These are phyloP conservation scores for Cataglyphis hispanica DNA, from an alignment of 1,140 invertebrate genomes.

Conservation along the genomic window DNA sequence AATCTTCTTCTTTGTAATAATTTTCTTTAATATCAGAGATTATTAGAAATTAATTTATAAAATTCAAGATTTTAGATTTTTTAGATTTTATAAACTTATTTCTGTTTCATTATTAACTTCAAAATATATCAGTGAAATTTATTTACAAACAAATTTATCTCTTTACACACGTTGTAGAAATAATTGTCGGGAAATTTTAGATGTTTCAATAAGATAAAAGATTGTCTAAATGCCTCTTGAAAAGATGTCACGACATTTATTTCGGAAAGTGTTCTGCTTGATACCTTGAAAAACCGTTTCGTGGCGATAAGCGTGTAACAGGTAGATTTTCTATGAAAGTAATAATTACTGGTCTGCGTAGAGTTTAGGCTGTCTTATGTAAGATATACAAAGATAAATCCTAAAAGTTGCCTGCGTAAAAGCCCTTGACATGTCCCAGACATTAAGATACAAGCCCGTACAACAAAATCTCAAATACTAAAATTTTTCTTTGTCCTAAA, in stretches of 20 bases:
- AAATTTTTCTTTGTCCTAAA: background rate
- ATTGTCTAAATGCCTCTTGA: background rate
- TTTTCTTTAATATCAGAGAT: background rate
- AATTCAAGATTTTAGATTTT: background rate
- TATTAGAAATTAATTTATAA: background rate
- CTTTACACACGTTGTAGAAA: background rate
- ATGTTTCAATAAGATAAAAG: background rate
- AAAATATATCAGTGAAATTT: background rate
- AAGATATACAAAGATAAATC: background rate
- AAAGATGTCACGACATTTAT: background rate
- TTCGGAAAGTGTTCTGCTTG: background rate
- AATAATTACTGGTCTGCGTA: conserved; percentile 42
- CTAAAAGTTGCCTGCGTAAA: background rate
- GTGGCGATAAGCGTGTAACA: conserved; percentile 67
- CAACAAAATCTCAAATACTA: conserved; percentile 25
- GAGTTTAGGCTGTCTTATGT: background rate
- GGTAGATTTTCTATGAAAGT: conserved; percentile 66
- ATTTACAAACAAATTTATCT: conserved; percentile 8
- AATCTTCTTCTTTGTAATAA: background rate
- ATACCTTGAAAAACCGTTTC: conserved; percentile 66
- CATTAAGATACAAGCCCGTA: too few relatives aligned
- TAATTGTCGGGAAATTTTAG: background rate
- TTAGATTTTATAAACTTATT: background rate
- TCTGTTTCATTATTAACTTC: background rate
- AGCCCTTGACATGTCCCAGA: background rate